Base-by-base conservation (phyloP, 92 coral and sea anemone species). In the Palythoa caribaeorum region DNA sequence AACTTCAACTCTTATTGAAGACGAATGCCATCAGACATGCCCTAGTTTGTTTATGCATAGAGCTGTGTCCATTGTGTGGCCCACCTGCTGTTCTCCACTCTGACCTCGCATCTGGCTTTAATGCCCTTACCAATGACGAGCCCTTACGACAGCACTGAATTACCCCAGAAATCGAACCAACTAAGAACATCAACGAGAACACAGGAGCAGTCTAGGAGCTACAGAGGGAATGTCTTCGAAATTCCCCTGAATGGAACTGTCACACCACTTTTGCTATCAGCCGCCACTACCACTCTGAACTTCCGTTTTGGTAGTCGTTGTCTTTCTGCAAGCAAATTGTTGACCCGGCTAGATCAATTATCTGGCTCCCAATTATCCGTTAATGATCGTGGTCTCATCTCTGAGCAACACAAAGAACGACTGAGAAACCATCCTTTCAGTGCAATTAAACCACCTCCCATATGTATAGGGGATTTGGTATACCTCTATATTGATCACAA, bases 311-410 rank as follows among this genome's bases (percentile, higher is more conserved):
- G 73, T 38, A 74, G 55, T 19, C 57, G 81, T 54, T 83, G 89
- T 57, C 60, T 86, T 66, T 74, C 89, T 16, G 71, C 89, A n/a
- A 35, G 89, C 40, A 83, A 86, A 38, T 76, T 87, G 85, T 87
- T 77, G 78, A 59, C 37, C 16, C 83, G 73, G 50, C 63, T 53
- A 76, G 83, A 86, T 51, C 83, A 86, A 36, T 76, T 86, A 73
- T 86, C 89, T 73, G 79, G 60, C 51, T 39, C 76, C 36, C 84
- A 87, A 59, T 68, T 87, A 40, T 84, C 84, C 15, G 40, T 87
- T 48, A 52, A 76, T 13, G 85, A 87, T 76, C 85, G 77, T 57
- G 71, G 53, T n/a, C 48, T 84, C 50, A 84, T 84, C 75, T 14
- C 38, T 10, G 71, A 53, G 66, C 81, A 74, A 62, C 51, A 86